Percentiles rank a stretch among this genome's conserved stretches.
Evolutionary conservation across 2,113 vertebrate species (phyloP).

Genomic region (Pterophyllum scalare): DNA sequence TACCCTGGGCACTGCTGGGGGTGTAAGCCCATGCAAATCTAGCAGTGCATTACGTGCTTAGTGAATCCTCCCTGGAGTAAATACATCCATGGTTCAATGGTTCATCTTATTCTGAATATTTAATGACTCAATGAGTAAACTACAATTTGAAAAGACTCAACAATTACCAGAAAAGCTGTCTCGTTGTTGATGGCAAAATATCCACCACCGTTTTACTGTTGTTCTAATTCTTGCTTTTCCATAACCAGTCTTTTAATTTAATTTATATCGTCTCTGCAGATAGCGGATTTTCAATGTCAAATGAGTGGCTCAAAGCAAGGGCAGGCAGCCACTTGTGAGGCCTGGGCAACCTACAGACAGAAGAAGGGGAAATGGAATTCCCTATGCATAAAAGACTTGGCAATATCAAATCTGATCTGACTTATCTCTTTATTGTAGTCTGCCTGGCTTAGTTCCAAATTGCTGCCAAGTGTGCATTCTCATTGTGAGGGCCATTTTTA

Average conservation of each 20-base stretch:
- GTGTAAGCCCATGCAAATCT: conserved; percentile 31
- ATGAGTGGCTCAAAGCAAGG: conserved; percentile 55
- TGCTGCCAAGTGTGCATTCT: conserved; percentile 43
- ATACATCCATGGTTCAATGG: conserved; percentile 31
- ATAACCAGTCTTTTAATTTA: conserved; percentile 51
- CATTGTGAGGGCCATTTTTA: conserved; percentile 28
- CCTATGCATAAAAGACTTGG: conserved; percentile 51
- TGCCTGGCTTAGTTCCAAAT: conserved; percentile 46
- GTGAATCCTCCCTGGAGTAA: conserved; percentile 38
- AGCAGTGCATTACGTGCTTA: conserved; percentile 40
- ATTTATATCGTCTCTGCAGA: conserved; percentile 45
- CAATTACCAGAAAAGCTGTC: conserved; percentile 7
- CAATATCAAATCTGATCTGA: conserved; percentile 59
- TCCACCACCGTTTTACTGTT: neutral
- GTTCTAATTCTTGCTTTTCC: conserved; percentile 33
- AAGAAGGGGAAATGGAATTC: conserved; percentile 58
- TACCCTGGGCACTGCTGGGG: conserved; percentile 7
- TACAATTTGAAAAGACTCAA: conserved; percentile 10
- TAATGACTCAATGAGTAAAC: conserved; percentile 39
- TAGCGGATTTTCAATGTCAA: conserved; percentile 68
- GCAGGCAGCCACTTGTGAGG: conserved; percentile 51
- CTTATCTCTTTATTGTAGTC: conserved; percentile 54
- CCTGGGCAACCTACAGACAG: conserved; percentile 41
- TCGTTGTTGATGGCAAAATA: neutral
- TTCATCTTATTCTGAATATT: conserved; percentile 41